Percentiles rank a stretch among this genome's conserved stretches.
Evolutionary conservation across 2,113 vertebrate genomes (phyloP).

Genomic region (Gallinago paraguaiae): DNA sequence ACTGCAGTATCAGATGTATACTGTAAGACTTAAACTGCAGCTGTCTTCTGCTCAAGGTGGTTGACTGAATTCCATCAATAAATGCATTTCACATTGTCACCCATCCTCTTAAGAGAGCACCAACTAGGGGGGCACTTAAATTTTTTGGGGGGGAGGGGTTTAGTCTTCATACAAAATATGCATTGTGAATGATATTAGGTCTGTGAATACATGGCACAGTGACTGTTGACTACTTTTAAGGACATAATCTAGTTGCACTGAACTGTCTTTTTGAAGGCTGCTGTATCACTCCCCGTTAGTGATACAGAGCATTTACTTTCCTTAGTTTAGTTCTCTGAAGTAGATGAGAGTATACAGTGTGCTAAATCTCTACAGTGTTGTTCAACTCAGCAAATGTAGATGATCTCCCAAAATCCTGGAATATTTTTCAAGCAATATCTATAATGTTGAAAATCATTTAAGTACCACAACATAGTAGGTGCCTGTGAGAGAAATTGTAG

Average conservation of each 20-base stretch:
- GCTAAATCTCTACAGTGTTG: not conserved
- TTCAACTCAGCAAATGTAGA: not conserved
- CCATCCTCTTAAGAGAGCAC: not conserved
- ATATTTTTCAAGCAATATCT: not conserved
- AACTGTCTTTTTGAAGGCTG: not conserved
- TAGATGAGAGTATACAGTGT: not conserved
- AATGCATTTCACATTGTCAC: not conserved
- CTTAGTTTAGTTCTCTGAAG: not conserved
- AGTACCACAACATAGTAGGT: not conserved
- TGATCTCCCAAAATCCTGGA: not conserved
- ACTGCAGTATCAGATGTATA: not conserved
- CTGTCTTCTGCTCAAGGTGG: not conserved
- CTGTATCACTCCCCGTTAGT: fast-evolving
- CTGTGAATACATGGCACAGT: not conserved
- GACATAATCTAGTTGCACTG: not conserved
- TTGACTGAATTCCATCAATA: not conserved
- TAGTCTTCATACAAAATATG: not conserved
- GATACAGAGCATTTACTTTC: not conserved
- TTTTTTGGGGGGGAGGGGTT: fast-evolving
- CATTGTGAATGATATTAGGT: not conserved
- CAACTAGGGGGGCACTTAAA: fast-evolving
- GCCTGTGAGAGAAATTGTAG: not conserved
- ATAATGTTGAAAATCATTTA: not conserved
- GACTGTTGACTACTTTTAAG: not conserved
- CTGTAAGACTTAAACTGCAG: not conserved